A percentile compares a stretch with the other conserved stretches of the same genome.
Evolutionary conservation across 2,797 vertebrate genomes (phyloP).

Genomic region (Scarus forsteni): DNA sequence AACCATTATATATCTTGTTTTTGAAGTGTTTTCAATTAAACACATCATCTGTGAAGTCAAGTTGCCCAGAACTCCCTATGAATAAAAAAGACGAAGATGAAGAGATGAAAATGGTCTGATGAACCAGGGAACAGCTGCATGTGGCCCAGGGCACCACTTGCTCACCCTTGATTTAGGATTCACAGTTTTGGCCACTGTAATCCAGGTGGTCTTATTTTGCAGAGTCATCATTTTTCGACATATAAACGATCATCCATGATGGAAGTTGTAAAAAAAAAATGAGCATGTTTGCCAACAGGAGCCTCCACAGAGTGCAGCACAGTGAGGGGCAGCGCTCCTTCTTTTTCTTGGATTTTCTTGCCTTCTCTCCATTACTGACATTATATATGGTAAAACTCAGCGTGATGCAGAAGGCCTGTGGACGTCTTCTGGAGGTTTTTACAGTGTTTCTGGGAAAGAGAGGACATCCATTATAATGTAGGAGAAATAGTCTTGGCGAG

Average conservation of each 20-base stretch:
- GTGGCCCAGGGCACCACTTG: no score
- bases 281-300: background rate
- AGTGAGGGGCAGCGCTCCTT: conserved; percentile 11
- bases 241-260: background rate
- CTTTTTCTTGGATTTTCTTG: conserved; percentile 36
- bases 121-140: no score
- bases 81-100: no score
- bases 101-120: no score
- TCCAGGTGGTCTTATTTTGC: background rate
- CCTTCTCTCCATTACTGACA: conserved; percentile 30
- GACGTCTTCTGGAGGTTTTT: conserved; percentile 4
- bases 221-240: background rate
- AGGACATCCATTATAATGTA: conserved; percentile 10
- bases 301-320: background rate
- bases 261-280: background rate
- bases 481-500: conserved; percentile 14
- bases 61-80: no score
- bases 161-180: no score
- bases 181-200: background rate
- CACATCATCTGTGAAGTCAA: no score
- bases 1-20: no score
- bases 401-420: background rate
- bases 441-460: conserved; percentile 24
- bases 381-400: conserved; percentile 32
- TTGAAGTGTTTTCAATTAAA: no score